Evolutionary conservation across 23 tunicate genomes (phyloP).

Genomic region (Ascidia mentula): DNA sequence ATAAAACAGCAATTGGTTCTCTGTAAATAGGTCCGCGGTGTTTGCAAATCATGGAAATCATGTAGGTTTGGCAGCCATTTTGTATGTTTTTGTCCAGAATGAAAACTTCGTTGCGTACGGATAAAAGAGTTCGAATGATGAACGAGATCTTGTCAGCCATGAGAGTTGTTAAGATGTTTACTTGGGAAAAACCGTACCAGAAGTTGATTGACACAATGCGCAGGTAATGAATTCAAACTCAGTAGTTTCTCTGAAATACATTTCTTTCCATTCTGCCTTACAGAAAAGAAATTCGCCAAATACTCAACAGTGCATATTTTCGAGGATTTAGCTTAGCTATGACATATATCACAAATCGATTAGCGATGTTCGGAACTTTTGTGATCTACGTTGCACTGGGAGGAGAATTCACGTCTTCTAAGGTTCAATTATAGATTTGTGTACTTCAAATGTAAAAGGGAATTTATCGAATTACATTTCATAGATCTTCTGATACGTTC

Average conservation of each 20-base stretch:
- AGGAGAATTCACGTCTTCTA: constrained; percentile 46
- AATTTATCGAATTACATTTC: too few relatives aligned
- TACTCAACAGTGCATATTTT: constrained; percentile 29
- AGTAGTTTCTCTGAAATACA: neutral
- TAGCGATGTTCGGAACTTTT: constrained; percentile 43
- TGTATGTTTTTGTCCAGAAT: neutral
- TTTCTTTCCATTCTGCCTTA: neutral
- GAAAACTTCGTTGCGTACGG: constrained; percentile 34
- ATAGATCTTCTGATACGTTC: too few relatives aligned
- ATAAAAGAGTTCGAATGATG: constrained; percentile 55
- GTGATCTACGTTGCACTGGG: constrained; percentile 31
- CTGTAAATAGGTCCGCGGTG: too few relatives aligned
- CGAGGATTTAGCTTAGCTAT: constrained; percentile 45
- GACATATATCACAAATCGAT: constrained; percentile 15
- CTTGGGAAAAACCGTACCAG: constrained; percentile 72
- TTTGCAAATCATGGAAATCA: too few relatives aligned
- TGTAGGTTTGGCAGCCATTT: too few relatives aligned
- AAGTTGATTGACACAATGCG: constrained; percentile 28
- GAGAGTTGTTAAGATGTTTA: constrained; percentile 80
- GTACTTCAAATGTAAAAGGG: too few relatives aligned
- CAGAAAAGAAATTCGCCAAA: constrained; percentile 55
- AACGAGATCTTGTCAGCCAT: constrained; percentile 68
- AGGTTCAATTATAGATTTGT: constrained; percentile 30
- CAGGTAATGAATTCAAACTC: neutral
- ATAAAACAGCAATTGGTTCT: too few relatives aligned